Base-by-base conservation (phyloP, 2,113 vertebrate species). In the Trogon surrucura region DNA sequence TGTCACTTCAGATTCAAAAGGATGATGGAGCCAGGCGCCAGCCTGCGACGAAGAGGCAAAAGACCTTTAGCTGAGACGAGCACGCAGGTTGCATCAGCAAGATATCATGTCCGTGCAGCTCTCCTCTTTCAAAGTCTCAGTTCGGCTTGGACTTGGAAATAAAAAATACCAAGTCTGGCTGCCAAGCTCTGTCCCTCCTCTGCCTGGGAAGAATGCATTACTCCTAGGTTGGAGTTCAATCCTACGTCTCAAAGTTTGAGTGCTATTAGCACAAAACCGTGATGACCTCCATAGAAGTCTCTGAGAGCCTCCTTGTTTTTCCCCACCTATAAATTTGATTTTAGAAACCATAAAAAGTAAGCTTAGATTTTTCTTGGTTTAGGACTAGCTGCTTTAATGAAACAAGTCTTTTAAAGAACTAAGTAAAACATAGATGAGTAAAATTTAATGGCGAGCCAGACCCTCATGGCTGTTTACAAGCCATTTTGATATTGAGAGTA, bases 261-360 rank as follows among this genome's bases (percentile, higher is more conserved):
- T 13, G 13, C 57, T 87, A 80, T 47, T 81, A 72, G 58, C 71
- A 91, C 30, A 84, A 87, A 95, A 89, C 71, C 38, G 18, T 92
- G 25, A 79, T 91, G 83, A 96, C 97, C 72, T 86, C 83, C 62
- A 16, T 87, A 89, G 53, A 62, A 57, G 44, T 50, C 32, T 36
- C 38, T 11, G 36, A 50, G 17, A 6, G 16, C 66, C 36, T 64
- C n/a, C 22, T 19, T 53, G 45, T 41, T 78, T 74, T n/a, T 8
- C 14, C 23, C 12, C 9, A 21, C 9, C 9, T 21, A 61, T n/a
- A 45, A 32, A 67, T 38, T 74, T 74, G 45, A 36, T 62, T 79
- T 87, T 23, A 58, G 36, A 74, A 56, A 60, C 19, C 5, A 27
- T 45, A 19, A 66, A 41, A 65, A 36, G 16, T 8, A 30, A 89